A percentile compares a stretch with the other conserved stretches of the same genome.
These are phyloP conservation scores for Melierax canorus DNA, from an alignment of 2,113 vertebrate genomes.

Conservation along the genomic window DNA sequence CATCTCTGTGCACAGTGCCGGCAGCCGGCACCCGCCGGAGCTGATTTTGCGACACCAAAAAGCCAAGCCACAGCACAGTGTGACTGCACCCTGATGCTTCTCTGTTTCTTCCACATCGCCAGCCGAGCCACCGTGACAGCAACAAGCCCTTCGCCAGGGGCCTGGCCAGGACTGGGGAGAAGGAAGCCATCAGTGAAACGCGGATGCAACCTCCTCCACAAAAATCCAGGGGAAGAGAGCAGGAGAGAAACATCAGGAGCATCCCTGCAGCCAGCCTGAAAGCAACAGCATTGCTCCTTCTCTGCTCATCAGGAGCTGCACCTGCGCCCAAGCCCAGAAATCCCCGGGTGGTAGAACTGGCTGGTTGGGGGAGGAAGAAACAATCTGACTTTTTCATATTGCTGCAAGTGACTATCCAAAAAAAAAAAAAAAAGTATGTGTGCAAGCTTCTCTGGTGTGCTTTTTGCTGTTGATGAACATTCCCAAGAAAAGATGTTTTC, in stretches of 20 bases:
- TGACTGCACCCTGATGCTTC: accelerated
- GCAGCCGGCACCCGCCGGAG: neutral
- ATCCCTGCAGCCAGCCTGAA: neutral
- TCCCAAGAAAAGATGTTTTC: neutral
- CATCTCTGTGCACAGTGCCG: neutral
- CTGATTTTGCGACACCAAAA: neutral
- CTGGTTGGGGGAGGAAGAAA: neutral
- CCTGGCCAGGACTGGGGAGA: neutral
- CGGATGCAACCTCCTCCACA: neutral
- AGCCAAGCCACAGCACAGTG: neutral
- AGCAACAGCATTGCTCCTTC: neutral
- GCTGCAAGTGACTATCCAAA: neutral
- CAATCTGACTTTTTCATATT: neutral
- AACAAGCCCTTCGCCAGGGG: neutral
- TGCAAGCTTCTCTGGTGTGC: neutral
- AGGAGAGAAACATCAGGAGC: neutral
- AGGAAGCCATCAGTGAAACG: neutral
- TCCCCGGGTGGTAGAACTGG: neutral
- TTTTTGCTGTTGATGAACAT: neutral
- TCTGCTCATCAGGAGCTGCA: neutral
- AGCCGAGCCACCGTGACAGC: neutral
- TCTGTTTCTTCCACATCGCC: neutral
- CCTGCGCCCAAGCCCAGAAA: neutral
- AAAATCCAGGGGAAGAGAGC: neutral
- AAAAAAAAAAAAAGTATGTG: accelerated